phyloP scores from a whole-genome alignment of 2,888 invertebrate species.

The Rhagophthalmus giganteus region DNA sequence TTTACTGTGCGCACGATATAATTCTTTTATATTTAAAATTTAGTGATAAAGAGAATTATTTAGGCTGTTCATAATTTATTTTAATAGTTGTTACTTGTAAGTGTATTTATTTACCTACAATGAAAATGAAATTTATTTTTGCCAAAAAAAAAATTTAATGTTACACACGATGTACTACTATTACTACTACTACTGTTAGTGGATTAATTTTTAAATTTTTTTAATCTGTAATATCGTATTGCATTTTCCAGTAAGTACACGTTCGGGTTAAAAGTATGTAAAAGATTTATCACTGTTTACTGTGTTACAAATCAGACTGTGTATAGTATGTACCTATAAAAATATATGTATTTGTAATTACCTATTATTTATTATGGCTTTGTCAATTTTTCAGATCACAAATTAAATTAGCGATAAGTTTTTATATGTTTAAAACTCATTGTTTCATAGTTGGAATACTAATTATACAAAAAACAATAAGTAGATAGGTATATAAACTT shows the following conservation, averaged over 20 bases:
- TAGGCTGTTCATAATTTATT: conserved; percentile 22
- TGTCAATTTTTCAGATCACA: too few species aligned
- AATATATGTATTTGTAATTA: conserved; percentile 32
- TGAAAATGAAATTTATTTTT: conserved; percentile 16
- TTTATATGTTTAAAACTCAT: too few species aligned
- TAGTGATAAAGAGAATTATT: conserved; percentile 9
- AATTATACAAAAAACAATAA: too few species aligned
- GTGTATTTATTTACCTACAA: conserved; percentile 22
- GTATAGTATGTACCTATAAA: conserved; percentile 33
- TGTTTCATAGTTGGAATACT: too few species aligned
- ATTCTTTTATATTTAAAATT: conserved; percentile 1
- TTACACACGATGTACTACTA: too few species aligned
- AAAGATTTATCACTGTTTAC: conserved; percentile 48
- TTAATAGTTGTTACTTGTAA: conserved; percentile 19
- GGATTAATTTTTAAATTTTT: too few species aligned
- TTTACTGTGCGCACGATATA: conserved; percentile 11
- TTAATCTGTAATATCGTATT: too few species aligned
- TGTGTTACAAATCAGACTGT: conserved; percentile 40
- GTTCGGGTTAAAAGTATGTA: conserved; percentile 29
- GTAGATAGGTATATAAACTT: too few species aligned
- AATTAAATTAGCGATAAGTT: too few species aligned
- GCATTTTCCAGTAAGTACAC: too few species aligned
- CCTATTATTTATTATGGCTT: too few species aligned
- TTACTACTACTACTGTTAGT: too few species aligned
- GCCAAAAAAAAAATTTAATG: conserved; percentile 13